Conservation (phyloP, 2,888 invertebrate species). For the Teleiodes luculella region DNA sequence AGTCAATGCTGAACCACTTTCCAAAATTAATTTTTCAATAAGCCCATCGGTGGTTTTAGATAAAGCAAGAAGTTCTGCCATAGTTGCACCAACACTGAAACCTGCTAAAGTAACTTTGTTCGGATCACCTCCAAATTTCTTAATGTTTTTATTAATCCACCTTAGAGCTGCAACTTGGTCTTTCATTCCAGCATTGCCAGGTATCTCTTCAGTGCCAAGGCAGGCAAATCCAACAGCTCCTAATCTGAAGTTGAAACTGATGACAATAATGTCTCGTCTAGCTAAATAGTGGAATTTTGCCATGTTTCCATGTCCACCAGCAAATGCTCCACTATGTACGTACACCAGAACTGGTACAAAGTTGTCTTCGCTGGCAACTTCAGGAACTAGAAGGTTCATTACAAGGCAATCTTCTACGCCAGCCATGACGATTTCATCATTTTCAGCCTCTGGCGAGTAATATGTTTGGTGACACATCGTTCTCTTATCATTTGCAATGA, state of each 20-base stretch:
- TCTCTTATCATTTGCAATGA: conserved; percentile 39
- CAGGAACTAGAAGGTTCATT: conserved; percentile 54
- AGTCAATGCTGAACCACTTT: conserved; percentile 63
- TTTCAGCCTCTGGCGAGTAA: conserved; percentile 38
- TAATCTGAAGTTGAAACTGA: conserved; percentile 83
- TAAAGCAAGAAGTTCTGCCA: conserved; percentile 59
- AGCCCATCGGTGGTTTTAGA: conserved; percentile 55
- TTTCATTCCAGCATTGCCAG: conserved; percentile 91
- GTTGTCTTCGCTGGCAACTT: conserved; percentile 48
- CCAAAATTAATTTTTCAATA: conserved; percentile 58
- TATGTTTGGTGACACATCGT: conserved; percentile 55
- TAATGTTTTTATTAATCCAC: conserved; percentile 87
- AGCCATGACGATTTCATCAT: conserved; percentile 41
- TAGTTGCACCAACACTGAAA: conserved; percentile 86
- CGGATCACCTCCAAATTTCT: conserved; percentile 88
- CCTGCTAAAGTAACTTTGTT: conserved; percentile 88
- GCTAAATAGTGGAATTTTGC: conserved; percentile 80
- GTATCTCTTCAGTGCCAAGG: conserved; percentile 78
- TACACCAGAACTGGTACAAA: conserved; percentile 61
- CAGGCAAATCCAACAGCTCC: conserved; percentile 85
- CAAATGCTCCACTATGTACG: conserved; percentile 64
- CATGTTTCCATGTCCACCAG: conserved; percentile 62
- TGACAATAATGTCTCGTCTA: conserved; percentile 81
- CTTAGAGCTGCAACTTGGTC: conserved; percentile 89
- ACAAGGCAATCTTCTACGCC: conserved; percentile 60